Conservation (phyloP, 92 coral and sea anemone genomes). For the Epizoanthus stellaris region DNA sequence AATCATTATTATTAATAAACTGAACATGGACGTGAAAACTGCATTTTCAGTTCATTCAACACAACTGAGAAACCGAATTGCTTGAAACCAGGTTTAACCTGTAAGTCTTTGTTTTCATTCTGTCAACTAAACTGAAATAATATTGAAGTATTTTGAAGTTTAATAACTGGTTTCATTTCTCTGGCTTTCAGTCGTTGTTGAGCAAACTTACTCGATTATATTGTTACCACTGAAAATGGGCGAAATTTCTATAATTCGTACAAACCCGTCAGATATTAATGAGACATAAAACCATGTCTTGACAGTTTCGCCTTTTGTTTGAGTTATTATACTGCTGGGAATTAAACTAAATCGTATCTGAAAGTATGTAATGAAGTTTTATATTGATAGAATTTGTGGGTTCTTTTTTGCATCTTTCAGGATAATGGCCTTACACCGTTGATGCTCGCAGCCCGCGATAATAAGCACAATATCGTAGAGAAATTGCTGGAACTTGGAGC, state of each 20-base stretch:
- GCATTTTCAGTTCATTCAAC: too few relatives aligned
- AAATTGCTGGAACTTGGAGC: conserved; percentile 95
- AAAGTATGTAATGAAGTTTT: background rate
- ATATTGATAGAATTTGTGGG: background rate
- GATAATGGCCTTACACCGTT: conserved; percentile 98
- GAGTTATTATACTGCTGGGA: background rate
- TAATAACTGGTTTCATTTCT: background rate
- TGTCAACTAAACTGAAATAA: background rate
- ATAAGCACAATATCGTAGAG: conserved; percentile 89
- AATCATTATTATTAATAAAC: too few relatives aligned
- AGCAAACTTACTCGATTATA: too few relatives aligned
- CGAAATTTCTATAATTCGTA: too few relatives aligned
- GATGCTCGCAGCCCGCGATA: conserved; percentile 95
- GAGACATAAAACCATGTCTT: too few relatives aligned
- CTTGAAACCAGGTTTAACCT: background rate
- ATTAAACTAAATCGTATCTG: background rate
- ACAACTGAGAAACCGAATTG: too few relatives aligned
- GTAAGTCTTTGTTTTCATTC: background rate
- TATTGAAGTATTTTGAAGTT: background rate
- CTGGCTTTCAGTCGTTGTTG: too few relatives aligned
- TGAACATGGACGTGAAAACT: too few relatives aligned
- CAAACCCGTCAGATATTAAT: too few relatives aligned
- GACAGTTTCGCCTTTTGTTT: too few relatives aligned
- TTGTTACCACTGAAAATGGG: too few relatives aligned
- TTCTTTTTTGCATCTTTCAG: conserved; percentile 49